Evolutionary conservation across 2,113 vertebrate species (phyloP).

Genomic region (Anhinga anhinga): DNA sequence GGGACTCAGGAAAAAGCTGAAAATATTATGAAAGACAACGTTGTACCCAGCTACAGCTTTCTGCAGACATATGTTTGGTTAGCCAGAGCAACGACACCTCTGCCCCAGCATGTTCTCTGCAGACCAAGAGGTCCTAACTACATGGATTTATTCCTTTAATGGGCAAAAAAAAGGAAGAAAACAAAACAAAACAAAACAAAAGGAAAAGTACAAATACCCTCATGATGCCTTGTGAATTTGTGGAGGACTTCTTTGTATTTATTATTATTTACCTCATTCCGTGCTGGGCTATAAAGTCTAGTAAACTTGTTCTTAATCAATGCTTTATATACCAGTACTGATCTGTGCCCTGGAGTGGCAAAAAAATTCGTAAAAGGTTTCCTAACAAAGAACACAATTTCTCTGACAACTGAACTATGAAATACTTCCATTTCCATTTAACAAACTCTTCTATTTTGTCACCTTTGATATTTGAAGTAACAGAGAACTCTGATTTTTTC

Average conservation of each 20-base stretch:
- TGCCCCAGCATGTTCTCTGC: neutral
- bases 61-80: neutral
- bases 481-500: neutral
- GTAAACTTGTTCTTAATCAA: neutral
- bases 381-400: conserved; percentile 30
- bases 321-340: neutral
- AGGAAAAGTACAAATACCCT: neutral
- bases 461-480: conserved; percentile 5
- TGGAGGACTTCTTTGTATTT: neutral
- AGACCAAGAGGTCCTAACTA: neutral
- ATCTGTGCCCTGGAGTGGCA: neutral
- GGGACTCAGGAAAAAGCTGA: neutral
- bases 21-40: neutral
- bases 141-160: neutral
- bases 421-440: conserved; percentile 3
- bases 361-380: neutral
- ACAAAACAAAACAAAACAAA: too few relatives aligned
- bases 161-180: too few relatives aligned
- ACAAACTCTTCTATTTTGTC: neutral
- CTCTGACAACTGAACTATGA: conserved; percentile 24
- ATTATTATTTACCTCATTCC: neutral
- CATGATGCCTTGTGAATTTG: neutral
- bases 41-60: neutral
- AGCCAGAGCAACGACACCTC: neutral
- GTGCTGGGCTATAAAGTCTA: neutral